These are phyloP conservation scores for Crypturellus undulatus DNA, from an alignment of 2,113 vertebrate genomes.

Conservation along the genomic window DNA sequence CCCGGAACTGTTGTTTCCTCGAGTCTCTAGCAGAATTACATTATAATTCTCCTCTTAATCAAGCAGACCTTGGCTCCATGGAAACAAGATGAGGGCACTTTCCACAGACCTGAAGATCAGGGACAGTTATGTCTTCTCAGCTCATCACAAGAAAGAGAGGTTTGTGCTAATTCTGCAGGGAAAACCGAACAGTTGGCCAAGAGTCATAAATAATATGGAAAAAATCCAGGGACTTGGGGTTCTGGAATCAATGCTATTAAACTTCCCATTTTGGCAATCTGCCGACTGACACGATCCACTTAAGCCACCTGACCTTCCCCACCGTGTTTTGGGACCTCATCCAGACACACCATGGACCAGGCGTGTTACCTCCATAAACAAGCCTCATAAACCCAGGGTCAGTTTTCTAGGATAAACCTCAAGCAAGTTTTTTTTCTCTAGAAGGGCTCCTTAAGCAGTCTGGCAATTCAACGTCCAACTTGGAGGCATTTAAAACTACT, in stretches of 20 bases:
- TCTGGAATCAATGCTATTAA: constrained; percentile 4
- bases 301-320: background rate
- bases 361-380: background rate
- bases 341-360: background rate
- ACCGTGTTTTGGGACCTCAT: background rate
- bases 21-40: background rate
- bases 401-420: background rate
- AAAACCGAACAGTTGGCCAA: constrained; percentile 41
- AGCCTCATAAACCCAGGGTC: background rate
- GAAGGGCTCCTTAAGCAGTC: background rate
- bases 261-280: background rate
- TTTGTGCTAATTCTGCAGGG: constrained; percentile 25
- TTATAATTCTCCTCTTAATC: background rate
- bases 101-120: background rate
- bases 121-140: background rate
- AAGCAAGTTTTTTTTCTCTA: background rate
- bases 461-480: constrained; percentile 12
- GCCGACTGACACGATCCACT: background rate
- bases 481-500: background rate
- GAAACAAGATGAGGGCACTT: background rate
- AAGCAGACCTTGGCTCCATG: background rate
- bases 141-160: constrained; percentile 35
- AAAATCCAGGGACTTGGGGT: constrained; percentile 46
- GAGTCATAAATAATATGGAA: constrained; percentile 53
- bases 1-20: background rate